Percentiles rank a stretch among this genome's conserved stretches.
Evolutionary conservation across 2,797 vertebrate species (phyloP).

Genomic region (Enteromius treurensis): DNA sequence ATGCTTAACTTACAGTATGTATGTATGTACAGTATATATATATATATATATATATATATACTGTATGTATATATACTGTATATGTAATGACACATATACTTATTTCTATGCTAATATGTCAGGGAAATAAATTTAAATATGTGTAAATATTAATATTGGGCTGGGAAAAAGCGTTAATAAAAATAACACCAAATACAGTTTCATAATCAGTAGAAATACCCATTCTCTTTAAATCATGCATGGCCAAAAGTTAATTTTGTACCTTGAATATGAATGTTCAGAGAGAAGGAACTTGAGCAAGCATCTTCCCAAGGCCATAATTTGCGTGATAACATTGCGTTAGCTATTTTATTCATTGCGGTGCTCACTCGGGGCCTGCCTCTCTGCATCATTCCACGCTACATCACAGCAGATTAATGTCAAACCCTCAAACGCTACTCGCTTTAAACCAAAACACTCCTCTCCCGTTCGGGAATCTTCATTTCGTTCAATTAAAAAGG

Average conservation of each 20-base stretch:
- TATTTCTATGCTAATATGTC: background rate
- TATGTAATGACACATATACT: too few species aligned
- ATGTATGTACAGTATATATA: too few species aligned
- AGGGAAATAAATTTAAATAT: background rate
- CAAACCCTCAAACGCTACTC: constrained; percentile 26
- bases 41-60: too few species aligned
- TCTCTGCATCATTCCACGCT: constrained; percentile 19
- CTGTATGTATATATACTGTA: too few species aligned
- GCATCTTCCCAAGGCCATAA: constrained; percentile 3
- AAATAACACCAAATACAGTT: background rate
- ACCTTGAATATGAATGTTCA: background rate
- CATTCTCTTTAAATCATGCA: background rate
- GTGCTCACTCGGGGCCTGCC: constrained; percentile 10
- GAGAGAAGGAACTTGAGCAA: constrained; percentile 3
- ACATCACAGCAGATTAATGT: constrained; percentile 51
- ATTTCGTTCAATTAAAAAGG: constrained; percentile 48
- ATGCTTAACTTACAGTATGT: too few species aligned
- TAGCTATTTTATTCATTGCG: constrained; percentile 31
- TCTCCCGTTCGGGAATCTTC: constrained; percentile 5
- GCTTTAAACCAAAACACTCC: constrained; percentile 9
- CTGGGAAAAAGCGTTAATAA: background rate
- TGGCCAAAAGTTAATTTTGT: background rate
- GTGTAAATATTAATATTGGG: background rate
- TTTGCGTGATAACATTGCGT: constrained; percentile 26
- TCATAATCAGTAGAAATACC: background rate